These are phyloP conservation scores for Spisula subtruncata DNA, from an alignment of 2,888 invertebrate species.

Conservation along the genomic window DNA sequence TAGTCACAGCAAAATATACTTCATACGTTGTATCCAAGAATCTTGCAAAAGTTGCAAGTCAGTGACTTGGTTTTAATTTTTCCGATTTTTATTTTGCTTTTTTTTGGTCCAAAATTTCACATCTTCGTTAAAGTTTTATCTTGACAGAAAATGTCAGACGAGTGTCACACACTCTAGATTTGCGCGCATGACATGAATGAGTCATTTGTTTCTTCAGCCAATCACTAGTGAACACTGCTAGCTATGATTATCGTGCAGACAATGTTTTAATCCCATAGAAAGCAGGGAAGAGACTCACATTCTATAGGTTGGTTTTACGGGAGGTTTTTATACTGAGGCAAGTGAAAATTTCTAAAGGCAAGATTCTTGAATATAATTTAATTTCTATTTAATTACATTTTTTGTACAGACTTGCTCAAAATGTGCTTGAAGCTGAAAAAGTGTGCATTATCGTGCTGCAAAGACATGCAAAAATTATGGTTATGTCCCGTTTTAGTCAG, in stretches of 20 bases:
- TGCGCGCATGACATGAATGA: not conserved
- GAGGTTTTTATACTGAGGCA: not conserved
- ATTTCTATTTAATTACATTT: not conserved
- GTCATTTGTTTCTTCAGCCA: not conserved
- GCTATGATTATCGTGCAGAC: not conserved
- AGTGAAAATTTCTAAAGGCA: not conserved
- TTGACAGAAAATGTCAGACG: constrained; percentile 8
- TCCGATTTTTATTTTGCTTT: not conserved
- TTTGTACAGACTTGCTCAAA: constrained; percentile 34
- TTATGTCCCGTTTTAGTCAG: not conserved
- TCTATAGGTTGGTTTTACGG: not conserved
- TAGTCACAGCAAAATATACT: not conserved
- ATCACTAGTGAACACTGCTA: not conserved
- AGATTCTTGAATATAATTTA: constrained; percentile 7
- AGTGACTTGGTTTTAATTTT: not conserved
- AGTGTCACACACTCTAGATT: not conserved
- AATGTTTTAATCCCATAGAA: not conserved
- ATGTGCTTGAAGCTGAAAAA: constrained; percentile 45
- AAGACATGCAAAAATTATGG: constrained; percentile 34
- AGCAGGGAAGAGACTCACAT: not conserved
- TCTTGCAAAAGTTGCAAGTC: not conserved
- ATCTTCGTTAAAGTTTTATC: constrained; percentile 9
- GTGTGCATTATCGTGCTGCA: constrained; percentile 34
- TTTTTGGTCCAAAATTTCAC: not conserved
- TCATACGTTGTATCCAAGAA: not conserved